phyloP scores from a whole-genome alignment of 2,888 invertebrate genomes.

The Dromius quadrimaculatus region DNA sequence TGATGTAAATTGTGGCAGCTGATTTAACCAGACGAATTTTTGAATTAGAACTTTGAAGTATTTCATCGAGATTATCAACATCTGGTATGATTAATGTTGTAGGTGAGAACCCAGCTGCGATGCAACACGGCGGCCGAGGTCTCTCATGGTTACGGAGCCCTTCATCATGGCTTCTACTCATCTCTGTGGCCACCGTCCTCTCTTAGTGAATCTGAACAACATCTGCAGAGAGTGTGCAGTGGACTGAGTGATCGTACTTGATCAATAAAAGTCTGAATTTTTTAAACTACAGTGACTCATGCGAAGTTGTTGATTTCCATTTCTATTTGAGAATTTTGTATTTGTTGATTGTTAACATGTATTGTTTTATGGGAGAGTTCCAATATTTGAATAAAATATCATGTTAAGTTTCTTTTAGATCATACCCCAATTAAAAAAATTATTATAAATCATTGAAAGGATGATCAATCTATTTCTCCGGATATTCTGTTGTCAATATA shows the following conservation, averaged over 20 bases:
- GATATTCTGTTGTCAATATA: too few relatives aligned
- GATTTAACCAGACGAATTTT: conserved; percentile 46
- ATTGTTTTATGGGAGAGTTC: not conserved
- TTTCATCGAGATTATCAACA: not conserved
- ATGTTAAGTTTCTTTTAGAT: conserved; percentile 10
- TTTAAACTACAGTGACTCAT: conserved; percentile 24
- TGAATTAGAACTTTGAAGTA: conserved; percentile 43
- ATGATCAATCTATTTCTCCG: too few relatives aligned
- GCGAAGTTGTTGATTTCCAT: conserved; percentile 43
- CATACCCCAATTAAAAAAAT: too few relatives aligned
- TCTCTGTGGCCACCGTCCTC: conserved; percentile 62
- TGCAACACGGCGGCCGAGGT: conserved; percentile 68
- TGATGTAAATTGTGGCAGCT: conserved; percentile 52
- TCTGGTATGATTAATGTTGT: conserved; percentile 55
- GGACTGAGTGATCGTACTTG: conserved; percentile 31
- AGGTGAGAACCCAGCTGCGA: conserved; percentile 70
- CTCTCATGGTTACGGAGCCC: conserved; percentile 66
- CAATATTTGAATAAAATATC: conserved; percentile 5
- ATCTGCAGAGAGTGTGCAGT: conserved; percentile 1
- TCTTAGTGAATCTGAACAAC: conserved; percentile 61
- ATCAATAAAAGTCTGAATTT: conserved; percentile 47
- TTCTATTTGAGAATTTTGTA: conserved; percentile 45
- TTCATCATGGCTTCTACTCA: conserved; percentile 64
- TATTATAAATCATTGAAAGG: too few relatives aligned
- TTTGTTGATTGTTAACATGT: conserved; percentile 16